Evolutionary conservation across 2,113 vertebrate genomes (phyloP).

Genomic region (Phrynosoma blainvillii): DNA sequence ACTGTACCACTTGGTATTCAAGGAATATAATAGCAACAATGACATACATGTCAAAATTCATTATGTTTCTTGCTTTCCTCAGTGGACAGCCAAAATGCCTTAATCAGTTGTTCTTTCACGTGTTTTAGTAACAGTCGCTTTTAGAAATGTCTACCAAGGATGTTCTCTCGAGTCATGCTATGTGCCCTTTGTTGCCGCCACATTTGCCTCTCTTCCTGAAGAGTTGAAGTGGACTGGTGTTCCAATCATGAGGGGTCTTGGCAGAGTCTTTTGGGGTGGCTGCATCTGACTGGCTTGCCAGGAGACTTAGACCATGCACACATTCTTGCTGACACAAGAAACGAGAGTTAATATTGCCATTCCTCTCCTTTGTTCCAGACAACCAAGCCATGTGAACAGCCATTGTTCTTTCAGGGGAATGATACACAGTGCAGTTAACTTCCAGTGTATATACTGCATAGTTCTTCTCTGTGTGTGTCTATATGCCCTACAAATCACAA

Average conservation of each 20-base stretch:
- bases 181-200: not conserved
- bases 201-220: not conserved
- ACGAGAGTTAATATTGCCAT: not conserved
- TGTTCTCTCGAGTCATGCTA: not conserved
- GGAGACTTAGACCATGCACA: not conserved
- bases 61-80: not conserved
- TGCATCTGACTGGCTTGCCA: not conserved
- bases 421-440: constrained; percentile 8
- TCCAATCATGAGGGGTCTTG: not conserved
- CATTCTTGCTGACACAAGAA: not conserved
- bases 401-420: constrained; percentile 4
- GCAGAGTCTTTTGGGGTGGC: not conserved
- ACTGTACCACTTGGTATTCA: not conserved
- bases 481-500: too few species aligned
- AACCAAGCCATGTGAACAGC: not conserved
- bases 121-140: not conserved
- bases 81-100: not conserved
- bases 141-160: not conserved
- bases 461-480: not conserved
- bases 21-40: not conserved
- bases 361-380: not conserved
- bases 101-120: not conserved
- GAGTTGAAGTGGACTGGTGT: not conserved
- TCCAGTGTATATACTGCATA: not conserved
- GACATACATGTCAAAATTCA: not conserved